Conservation (phyloP, 2,888 invertebrate genomes). For the Nemotelus pantherinus region DNA sequence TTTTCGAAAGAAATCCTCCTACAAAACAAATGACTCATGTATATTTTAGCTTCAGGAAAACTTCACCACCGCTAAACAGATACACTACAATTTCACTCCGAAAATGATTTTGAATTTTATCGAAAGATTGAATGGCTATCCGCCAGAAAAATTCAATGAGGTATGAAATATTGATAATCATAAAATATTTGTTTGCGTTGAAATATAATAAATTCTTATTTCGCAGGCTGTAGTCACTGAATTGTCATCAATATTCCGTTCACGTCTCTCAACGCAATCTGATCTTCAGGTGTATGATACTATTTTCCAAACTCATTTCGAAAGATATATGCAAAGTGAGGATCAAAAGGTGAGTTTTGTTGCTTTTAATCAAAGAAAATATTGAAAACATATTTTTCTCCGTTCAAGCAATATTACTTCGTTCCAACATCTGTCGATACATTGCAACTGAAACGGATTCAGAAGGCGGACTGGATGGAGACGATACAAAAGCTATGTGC, state of each 20-base stretch:
- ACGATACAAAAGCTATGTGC: conserved; percentile 72
- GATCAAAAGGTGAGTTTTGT: not conserved
- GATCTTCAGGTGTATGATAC: conserved; percentile 73
- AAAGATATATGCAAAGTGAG: conserved; percentile 59
- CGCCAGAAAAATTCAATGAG: conserved; percentile 60
- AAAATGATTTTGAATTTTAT: conserved; percentile 63
- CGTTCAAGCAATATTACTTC: conserved; percentile 60
- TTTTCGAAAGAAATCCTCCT: not conserved
- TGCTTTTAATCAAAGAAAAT: not conserved
- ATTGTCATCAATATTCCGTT: conserved; percentile 78
- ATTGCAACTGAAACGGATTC: conserved; percentile 61
- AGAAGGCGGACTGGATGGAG: conserved; percentile 71
- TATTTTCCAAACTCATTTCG: conserved; percentile 69
- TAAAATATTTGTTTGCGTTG: conserved; percentile 16
- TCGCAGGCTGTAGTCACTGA: conserved; percentile 78
- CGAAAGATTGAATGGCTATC: conserved; percentile 59
- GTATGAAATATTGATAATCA: conserved; percentile 52
- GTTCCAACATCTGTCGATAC: conserved; percentile 55
- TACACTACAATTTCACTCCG: conserved; percentile 64
- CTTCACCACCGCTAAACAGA: conserved; percentile 55
- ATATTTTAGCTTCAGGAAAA: conserved; percentile 57
- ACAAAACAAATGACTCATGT: not conserved
- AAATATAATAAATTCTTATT: conserved; percentile 36
- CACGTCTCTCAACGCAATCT: conserved; percentile 74
- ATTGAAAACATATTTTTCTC: not conserved